Evolutionary conservation across 23 tunicate genomes (phyloP).

Genomic region (Trididemnum nubilum): DNA sequence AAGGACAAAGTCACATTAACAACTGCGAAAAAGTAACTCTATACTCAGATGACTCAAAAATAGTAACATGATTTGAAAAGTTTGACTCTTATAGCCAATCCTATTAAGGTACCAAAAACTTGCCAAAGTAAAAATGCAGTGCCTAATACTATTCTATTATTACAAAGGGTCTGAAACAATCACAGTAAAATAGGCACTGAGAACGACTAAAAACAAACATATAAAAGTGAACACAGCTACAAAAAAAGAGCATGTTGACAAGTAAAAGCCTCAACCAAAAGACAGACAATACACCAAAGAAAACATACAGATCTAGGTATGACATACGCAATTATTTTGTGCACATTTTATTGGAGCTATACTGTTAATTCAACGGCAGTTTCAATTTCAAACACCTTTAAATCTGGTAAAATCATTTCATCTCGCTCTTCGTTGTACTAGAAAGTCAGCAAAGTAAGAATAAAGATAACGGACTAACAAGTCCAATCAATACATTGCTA

Average conservation of each 20-base stretch:
- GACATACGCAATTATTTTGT: background rate
- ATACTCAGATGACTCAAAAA: no score
- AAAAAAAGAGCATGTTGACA: background rate
- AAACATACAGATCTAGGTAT: constrained; percentile 8
- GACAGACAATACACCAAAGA: background rate
- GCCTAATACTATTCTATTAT: no score
- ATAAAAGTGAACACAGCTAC: constrained; percentile 4
- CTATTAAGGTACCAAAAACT: no score
- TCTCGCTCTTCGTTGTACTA: constrained; percentile 17
- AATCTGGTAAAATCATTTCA: background rate
- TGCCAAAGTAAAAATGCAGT: no score
- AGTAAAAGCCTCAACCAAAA: constrained; percentile 14
- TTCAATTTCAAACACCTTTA: constrained; percentile 13
- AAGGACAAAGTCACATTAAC: no score
- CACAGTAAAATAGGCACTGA: constrained; percentile 50
- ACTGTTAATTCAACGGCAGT: constrained; percentile 10
- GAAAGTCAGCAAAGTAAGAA: no score
- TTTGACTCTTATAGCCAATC: no score
- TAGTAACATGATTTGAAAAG: no score
- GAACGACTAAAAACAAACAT: constrained; percentile 10
- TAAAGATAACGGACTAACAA: no score
- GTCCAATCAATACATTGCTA: no score
- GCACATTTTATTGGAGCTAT: background rate
- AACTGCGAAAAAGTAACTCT: no score
- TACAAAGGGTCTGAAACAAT: no score